Evolutionary conservation across 2,797 vertebrate species (phyloP).

Genomic region (Scleropages formosus): DNA sequence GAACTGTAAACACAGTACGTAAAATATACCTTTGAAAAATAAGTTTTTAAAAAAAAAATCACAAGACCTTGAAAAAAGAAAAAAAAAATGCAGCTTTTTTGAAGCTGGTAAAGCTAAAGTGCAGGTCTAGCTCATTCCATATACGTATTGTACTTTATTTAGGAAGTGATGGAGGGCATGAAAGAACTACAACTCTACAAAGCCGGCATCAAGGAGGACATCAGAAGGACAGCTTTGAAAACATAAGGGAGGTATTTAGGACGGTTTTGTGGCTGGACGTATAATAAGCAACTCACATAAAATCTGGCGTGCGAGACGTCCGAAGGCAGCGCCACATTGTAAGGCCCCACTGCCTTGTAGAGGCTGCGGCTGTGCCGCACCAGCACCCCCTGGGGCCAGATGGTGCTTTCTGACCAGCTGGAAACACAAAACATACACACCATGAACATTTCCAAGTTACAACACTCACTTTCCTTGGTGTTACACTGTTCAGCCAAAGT

Average conservation of each 20-base stretch:
- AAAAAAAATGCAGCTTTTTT: too few species aligned
- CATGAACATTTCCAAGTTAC: neutral
- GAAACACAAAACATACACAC: constrained; percentile 42
- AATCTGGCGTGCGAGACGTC: constrained; percentile 96
- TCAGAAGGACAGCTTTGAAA: too few species aligned
- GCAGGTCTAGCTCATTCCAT: neutral
- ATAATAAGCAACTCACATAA: constrained; percentile 82
- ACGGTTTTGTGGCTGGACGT: too few species aligned
- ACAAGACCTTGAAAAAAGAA: neutral
- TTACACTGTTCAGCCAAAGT: too few species aligned
- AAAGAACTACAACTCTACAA: too few species aligned
- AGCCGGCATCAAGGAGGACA: too few species aligned
- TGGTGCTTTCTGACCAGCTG: constrained; percentile 96
- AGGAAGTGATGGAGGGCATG: too few species aligned
- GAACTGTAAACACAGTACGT: neutral
- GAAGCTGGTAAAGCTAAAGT: neutral
- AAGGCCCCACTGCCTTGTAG: constrained; percentile 92
- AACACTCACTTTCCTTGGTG: too few species aligned
- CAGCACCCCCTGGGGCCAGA: constrained; percentile 97
- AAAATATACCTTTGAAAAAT: too few species aligned
- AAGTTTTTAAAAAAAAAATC: too few species aligned
- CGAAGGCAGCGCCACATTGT: constrained; percentile 95
- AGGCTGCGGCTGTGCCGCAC: constrained; percentile 93
- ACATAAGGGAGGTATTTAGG: neutral
- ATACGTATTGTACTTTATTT: too few species aligned